Conservation (phyloP, 2,888 invertebrate genomes). For the Torymus tubicola region DNA sequence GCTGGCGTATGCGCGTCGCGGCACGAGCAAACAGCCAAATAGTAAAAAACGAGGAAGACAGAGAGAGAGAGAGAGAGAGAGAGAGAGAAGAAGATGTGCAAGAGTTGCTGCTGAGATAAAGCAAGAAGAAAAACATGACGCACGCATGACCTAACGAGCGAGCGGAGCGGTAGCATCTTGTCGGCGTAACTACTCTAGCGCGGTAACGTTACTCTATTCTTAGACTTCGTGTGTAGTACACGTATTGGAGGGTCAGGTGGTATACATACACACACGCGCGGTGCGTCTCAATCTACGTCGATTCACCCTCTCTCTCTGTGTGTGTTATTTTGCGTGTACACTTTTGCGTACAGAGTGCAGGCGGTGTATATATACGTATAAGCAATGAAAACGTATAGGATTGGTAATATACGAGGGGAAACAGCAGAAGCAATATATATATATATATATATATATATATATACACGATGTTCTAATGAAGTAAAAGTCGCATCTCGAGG, state of each 20-base stretch:
- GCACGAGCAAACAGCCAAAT: background rate
- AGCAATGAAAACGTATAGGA: constrained; percentile 28
- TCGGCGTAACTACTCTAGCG: constrained; percentile 57
- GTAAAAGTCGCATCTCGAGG: constrained; percentile 39
- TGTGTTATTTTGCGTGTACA: background rate
- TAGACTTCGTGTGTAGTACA: constrained; percentile 65
- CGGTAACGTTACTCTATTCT: constrained; percentile 71
- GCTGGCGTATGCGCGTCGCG: too few species aligned
- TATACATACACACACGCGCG: constrained; percentile 44
- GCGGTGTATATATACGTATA: too few species aligned
- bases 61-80: constrained; percentile 20
- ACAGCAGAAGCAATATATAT: too few species aligned
- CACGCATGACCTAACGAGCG: constrained; percentile 62
- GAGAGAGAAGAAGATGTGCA: constrained; percentile 47
- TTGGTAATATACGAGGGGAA: constrained; percentile 35
- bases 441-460: too few species aligned
- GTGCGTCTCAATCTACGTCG: background rate
- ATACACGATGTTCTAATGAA: constrained; percentile 43
- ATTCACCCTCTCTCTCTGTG: background rate
- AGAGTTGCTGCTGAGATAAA: too few species aligned
- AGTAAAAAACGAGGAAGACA: constrained; percentile 1
- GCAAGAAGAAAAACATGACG: constrained; percentile 22
- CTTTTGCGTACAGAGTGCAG: constrained; percentile 20
- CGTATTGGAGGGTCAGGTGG: constrained; percentile 74
- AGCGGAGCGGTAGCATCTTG: constrained; percentile 62